These are phyloP conservation scores for Cephus sareptanus DNA, from an alignment of 2,888 invertebrate species.

Conservation along the genomic window DNA sequence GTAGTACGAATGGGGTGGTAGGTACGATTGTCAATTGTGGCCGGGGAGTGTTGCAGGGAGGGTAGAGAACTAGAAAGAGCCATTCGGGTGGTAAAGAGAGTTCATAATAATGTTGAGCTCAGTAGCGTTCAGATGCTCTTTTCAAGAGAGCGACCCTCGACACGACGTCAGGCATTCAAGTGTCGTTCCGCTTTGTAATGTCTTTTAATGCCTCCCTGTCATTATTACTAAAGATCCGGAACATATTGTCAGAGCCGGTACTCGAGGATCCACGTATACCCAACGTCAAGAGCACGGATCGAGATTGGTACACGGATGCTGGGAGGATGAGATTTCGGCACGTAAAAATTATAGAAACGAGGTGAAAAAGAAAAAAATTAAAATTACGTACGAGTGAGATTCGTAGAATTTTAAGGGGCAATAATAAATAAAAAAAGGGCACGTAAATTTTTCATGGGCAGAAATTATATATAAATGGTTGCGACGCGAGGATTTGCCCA, in stretches of 20 bases:
- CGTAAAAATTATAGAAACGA: neutral
- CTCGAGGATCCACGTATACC: constrained; percentile 16
- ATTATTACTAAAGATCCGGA: constrained; percentile 58
- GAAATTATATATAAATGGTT: neutral
- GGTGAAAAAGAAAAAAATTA: neutral
- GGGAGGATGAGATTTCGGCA: neutral
- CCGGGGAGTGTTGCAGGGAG: constrained; percentile 2
- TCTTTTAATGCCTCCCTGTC: constrained; percentile 59
- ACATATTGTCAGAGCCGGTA: constrained; percentile 56
- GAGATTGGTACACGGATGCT: neutral
- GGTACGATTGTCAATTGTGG: constrained; percentile 11
- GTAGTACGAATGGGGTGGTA: neutral
- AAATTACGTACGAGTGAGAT: neutral
- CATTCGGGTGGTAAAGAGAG: constrained; percentile 44
- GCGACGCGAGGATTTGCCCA: neutral
- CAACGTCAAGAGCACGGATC: neutral
- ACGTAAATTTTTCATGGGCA: neutral
- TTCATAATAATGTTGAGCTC: constrained; percentile 57
- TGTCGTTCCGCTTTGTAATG: constrained; percentile 59
- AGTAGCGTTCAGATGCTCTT: constrained; percentile 56
- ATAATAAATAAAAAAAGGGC: neutral
- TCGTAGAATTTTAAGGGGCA: neutral
- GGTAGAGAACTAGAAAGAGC: constrained; percentile 22
- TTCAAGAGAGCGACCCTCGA: constrained; percentile 53
- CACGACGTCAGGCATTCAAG: constrained; percentile 56